These are phyloP conservation scores for Nyctalus aviator DNA, from an alignment of 2,797 vertebrate species.

Conservation along the genomic window DNA sequence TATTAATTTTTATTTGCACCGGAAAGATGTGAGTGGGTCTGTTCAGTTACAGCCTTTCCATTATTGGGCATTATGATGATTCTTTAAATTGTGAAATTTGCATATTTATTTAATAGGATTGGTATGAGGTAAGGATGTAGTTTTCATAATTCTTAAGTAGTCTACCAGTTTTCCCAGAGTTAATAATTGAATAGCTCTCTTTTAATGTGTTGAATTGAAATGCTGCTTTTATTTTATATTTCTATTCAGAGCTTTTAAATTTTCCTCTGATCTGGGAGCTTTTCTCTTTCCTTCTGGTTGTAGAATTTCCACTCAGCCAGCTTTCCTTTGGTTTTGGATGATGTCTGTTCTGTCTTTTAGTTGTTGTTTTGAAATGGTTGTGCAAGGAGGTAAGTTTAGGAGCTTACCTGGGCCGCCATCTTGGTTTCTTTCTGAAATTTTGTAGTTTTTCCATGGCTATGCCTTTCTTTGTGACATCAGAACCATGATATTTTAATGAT, in stretches of 20 bases:
- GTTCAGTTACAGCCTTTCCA: neutral
- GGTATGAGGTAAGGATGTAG: neutral
- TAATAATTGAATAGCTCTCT: neutral
- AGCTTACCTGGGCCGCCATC: too few species aligned
- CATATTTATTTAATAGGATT: neutral
- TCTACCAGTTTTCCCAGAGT: neutral
- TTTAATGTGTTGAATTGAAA: constrained; percentile 15
- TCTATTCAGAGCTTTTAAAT: neutral
- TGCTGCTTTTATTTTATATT: neutral
- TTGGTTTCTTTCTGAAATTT: neutral
- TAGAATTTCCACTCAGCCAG: too few species aligned
- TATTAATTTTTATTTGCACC: neutral
- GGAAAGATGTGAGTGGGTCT: neutral
- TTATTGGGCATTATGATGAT: neutral
- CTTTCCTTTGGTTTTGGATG: too few species aligned
- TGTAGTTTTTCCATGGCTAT: neutral
- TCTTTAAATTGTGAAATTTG: neutral
- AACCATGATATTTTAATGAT: constrained; percentile 9
- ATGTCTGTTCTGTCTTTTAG: too few species aligned
- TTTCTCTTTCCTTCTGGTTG: too few species aligned
- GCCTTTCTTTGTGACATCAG: neutral
- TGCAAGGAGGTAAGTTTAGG: too few species aligned
- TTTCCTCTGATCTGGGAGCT: too few species aligned
- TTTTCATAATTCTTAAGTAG: constrained; percentile 2
- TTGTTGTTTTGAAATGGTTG: too few species aligned